Evolutionary conservation across 2,797 vertebrate genomes (phyloP).

Genomic region (Ptychadena robeensis): DNA sequence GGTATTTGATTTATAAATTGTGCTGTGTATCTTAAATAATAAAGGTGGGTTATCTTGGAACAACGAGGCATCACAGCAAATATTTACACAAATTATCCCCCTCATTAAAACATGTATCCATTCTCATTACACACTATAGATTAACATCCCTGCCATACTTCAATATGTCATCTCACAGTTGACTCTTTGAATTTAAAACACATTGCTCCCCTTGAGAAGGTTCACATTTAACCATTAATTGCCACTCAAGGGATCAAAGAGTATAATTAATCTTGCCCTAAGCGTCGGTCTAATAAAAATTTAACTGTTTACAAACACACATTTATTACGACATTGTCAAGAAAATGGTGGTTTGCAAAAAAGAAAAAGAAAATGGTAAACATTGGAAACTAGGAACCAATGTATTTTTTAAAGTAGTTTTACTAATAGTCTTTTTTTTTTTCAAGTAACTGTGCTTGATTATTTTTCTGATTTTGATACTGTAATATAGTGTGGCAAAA

Average conservation of each 20-base stretch:
- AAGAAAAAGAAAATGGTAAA: too few species aligned
- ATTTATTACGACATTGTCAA: too few species aligned
- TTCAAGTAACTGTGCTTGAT: too few species aligned
- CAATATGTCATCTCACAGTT: constrained; percentile 5
- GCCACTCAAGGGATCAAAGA: constrained; percentile 23
- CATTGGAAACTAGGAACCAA: too few species aligned
- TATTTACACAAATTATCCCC: constrained; percentile 18
- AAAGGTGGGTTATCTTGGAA: too few species aligned
- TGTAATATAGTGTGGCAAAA: too few species aligned
- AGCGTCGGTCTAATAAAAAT: background rate
- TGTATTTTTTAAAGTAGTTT: too few species aligned
- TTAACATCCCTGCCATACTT: constrained; percentile 11
- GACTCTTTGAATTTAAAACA: constrained; percentile 37
- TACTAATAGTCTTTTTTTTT: too few species aligned
- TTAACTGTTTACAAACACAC: constrained; percentile 12
- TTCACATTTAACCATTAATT: constrained; percentile 43
- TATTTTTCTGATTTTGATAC: too few species aligned
- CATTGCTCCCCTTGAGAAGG: constrained; percentile 17
- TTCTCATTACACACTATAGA: constrained; percentile 12
- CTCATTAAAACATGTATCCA: constrained; percentile 36
- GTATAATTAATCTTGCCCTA: constrained; percentile 33
- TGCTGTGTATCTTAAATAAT: too few species aligned
- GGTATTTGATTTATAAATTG: too few species aligned
- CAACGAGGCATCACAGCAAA: background rate
- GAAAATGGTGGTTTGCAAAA: too few species aligned